These are phyloP conservation scores for Podarcis lilfordi DNA, from an alignment of 2,797 vertebrate genomes.

Conservation along the genomic window DNA sequence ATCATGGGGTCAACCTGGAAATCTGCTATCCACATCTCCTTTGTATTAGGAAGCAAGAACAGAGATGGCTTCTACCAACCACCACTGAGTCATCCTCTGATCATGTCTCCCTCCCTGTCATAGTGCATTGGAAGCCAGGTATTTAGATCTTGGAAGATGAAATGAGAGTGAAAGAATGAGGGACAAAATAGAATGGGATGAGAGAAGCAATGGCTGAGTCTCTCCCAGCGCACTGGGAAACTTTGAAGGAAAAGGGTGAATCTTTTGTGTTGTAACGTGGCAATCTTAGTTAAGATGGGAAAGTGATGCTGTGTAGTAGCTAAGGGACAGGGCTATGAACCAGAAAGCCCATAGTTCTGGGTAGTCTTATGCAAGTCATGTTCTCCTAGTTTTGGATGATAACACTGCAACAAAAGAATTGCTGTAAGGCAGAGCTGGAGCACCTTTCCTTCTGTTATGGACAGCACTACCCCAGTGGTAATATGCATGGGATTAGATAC, in stretches of 20 bases:
- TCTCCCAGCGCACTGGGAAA: background rate
- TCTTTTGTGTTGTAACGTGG: background rate
- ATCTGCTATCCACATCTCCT: no score
- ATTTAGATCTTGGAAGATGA: background rate
- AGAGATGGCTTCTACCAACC: background rate
- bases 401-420: background rate
- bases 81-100: no score
- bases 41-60: background rate
- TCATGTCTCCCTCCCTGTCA: background rate
- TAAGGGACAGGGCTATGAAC: background rate
- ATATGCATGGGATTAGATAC: no score
- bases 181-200: background rate
- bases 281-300: background rate
- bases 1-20: background rate
- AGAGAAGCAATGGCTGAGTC: no score
- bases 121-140: background rate
- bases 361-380: background rate
- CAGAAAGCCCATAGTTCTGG: background rate
- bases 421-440: no score
- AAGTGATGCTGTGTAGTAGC: background rate
- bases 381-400: background rate
- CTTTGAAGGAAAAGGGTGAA: background rate
- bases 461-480: no score
- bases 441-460: no score
- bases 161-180: background rate